Percentiles rank a stretch among this genome's conserved stretches.
These are phyloP conservation scores for Drosophila malerkotliana DNA, from an alignment of 1,140 invertebrate species.

Conservation along the genomic window DNA sequence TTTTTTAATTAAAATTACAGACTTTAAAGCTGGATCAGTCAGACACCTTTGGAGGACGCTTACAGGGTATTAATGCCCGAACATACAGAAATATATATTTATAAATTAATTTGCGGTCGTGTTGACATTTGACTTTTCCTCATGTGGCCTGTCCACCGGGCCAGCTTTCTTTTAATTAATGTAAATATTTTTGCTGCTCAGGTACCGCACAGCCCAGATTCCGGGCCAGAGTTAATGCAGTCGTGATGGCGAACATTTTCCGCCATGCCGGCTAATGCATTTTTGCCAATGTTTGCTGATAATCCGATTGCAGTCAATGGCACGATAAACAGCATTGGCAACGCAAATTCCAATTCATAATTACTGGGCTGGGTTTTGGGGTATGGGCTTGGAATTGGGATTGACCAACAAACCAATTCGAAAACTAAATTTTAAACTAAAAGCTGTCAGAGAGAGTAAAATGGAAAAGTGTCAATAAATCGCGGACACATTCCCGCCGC, in stretches of 20 bases:
- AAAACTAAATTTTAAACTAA: conserved; percentile 79
- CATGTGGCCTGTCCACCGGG: conserved; percentile 37
- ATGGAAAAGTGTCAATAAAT: conserved; percentile 47
- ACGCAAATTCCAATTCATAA: conserved; percentile 24
- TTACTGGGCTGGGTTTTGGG: background rate
- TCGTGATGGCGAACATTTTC: conserved; percentile 3
- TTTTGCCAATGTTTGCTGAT: conserved; percentile 64
- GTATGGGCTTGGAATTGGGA: background rate
- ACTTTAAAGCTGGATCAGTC: background rate
- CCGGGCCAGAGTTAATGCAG: conserved; percentile 17
- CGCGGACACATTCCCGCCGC: background rate
- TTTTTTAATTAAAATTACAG: background rate
- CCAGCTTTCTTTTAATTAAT: conserved; percentile 71
- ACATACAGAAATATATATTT: conserved; percentile 37
- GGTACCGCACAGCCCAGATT: background rate
- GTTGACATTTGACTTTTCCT: conserved; percentile 75
- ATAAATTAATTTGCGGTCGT: conserved; percentile 69
- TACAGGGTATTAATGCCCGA: conserved; percentile 36
- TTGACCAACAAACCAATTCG: conserved; percentile 43
- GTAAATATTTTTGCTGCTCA: conserved; percentile 57
- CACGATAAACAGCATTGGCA: conserved; percentile 49
- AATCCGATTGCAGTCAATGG: conserved; percentile 71
- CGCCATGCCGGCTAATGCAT: conserved; percentile 32
- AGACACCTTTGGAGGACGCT: background rate
- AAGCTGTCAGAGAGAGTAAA: conserved; percentile 34